These are phyloP conservation scores for Pseudochirops corinnae DNA, from an alignment of 2,797 vertebrate genomes.

Conservation along the genomic window DNA sequence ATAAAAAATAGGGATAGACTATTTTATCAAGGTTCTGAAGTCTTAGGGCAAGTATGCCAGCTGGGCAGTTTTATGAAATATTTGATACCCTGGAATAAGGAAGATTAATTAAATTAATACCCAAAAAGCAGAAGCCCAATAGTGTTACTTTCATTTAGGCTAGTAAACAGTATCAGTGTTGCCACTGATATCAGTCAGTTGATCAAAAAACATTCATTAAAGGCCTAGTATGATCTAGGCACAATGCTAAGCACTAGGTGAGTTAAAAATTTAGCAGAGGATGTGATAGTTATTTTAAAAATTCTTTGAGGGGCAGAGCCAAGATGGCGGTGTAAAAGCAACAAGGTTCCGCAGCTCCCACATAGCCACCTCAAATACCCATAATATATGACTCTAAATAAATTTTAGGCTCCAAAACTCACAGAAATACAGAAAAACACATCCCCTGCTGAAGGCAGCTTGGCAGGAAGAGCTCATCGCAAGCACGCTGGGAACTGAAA, in stretches of 20 bases:
- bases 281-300: background rate
- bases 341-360: too few relatives aligned
- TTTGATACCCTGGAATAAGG: background rate
- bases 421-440: too few relatives aligned
- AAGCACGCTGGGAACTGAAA: too few relatives aligned
- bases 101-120: background rate
- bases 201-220: slow-evolving; percentile 34
- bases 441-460: too few relatives aligned
- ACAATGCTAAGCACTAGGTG: slow-evolving; percentile 17
- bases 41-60: background rate
- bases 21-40: background rate
- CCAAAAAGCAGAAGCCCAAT: background rate
- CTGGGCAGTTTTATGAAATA: background rate
- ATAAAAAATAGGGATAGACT: background rate
- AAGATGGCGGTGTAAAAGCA: too few relatives aligned
- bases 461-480: too few relatives aligned
- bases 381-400: too few relatives aligned
- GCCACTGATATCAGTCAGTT: slow-evolving; percentile 13
- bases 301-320: too few relatives aligned
- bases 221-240: slow-evolving; percentile 7
- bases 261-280: background rate
- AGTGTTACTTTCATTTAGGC: background rate
- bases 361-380: too few relatives aligned
- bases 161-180: background rate
- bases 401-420: too few relatives aligned